Evolutionary conservation across 2,888 invertebrate genomes (phyloP), one percentile per base, ranked within the genome.

Genomic region (Hypomecis punctinalis): DNA sequence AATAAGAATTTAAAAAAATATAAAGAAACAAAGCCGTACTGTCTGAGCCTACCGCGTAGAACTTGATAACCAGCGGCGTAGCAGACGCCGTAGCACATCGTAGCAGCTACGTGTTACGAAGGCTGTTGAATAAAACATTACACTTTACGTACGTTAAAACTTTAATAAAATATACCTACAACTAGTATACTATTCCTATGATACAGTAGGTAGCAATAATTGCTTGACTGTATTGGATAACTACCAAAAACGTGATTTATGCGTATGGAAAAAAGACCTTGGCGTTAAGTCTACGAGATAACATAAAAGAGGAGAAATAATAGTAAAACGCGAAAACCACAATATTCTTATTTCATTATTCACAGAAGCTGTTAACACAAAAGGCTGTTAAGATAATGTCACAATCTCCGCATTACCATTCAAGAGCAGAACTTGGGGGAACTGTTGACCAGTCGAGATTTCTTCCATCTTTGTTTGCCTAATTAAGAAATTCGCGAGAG

Each of bases 71-170:
- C 23, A 80, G 77, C 75, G 47, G 45, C 71, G 77, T 76, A 78
- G 76, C 71, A 59, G 37, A 67, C 61, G 70, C 68, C 70, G 71
- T 71, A 74, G 70, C 67, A 46, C 60, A 66, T 48, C 75, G 77
- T 77, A 78, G 77, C 76, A 66, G 74, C 70, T 23, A 81, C 81
- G 79, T 79, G 80, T 82, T 82, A 81, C 82, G 83, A 67, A 85
- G 84, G 86, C 77, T 82, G 81, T 81, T 84, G 83, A 85, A 86
- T 83, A 79, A 80, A 82, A 82, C 78, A 23, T 23, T 2, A 23
- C 23, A 23, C 23, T 23, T 23, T 23, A 23, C 3, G 23, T 23
- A 23, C 3, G 23, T 3, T 23, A 23, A 3, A 2, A 23, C 23
- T 23, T n/a, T n/a, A n/a, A n/a, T n/a, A n/a, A n/a, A n/a, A n/a